Base-by-base conservation (phyloP, 2,888 invertebrate genomes). In the Tetragnatha montana region DNA sequence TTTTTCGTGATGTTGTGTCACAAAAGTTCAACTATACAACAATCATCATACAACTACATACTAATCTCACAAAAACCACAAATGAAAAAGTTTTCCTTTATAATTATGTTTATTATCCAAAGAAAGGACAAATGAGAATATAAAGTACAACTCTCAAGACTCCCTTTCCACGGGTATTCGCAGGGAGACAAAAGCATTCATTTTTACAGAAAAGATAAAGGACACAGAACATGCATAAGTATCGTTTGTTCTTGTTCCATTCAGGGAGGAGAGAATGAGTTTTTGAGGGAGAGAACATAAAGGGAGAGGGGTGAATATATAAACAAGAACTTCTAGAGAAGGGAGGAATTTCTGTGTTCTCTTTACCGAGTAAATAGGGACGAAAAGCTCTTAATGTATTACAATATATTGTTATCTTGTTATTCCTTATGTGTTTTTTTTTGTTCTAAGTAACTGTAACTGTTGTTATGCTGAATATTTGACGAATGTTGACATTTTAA, bases 141-240 rank as follows among this genome's bases (percentile, higher is more conserved):
- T 17, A 60, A 60, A 17, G 60, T 35, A 35, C 35, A 35, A 35
- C 35, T 35, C 35, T 35, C 60, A 17, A 60, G 60, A 60, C 17
- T 60, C 60, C 12, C 60, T 71, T 71, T 69, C 19, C 71, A 50
- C 35, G 35, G 35, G 14, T 49, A 35, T 68, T 70, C 80, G 1
- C 60, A 49, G 47, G 47, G 10, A 81, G 47, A 81, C 71, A 71
- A 69, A 69, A 68, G 35, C 17, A 8, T 8, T 47, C 49, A 69
- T 71, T 47, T 81, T 71, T 69, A 69, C 69, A 19, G 60, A 10
- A 21, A 51, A 78, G 12, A 14, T 12, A 60, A 22, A 17, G 8
- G 51, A 71, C 71, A 71, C 19, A 71, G 71, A 78, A 78, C 78
- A 51, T 78, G 78, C 78, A 78, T 14, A 78, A 60, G 60, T 60